These are phyloP conservation scores for Fistularia commersonii DNA, from an alignment of 2,797 vertebrate genomes.

Conservation along the genomic window DNA sequence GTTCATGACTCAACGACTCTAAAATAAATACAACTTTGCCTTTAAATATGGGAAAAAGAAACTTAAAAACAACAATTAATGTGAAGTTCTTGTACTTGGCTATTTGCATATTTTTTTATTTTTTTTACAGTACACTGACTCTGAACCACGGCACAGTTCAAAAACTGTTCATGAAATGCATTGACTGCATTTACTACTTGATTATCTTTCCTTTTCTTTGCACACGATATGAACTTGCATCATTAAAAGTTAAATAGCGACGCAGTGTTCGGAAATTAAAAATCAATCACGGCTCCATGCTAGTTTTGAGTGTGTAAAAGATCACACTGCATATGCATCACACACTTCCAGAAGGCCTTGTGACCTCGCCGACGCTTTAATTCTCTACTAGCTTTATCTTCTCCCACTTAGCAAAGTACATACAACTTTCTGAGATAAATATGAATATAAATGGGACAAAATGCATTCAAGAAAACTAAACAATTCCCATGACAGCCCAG, in stretches of 20 bases:
- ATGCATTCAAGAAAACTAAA: slow-evolving; percentile 36
- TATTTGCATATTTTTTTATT: too few species aligned
- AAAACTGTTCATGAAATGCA: too few species aligned
- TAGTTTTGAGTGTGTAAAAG: neutral
- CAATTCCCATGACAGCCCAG: slow-evolving; percentile 32
- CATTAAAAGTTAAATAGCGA: slow-evolving; percentile 29
- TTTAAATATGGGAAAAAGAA: too few species aligned
- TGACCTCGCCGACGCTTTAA: slow-evolving; percentile 31
- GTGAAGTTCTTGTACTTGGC: too few species aligned
- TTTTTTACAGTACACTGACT: too few species aligned
- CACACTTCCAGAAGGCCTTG: slow-evolving; percentile 7
- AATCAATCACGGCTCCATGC: slow-evolving; percentile 21
- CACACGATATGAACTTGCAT: slow-evolving; percentile 4
- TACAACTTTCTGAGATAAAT: slow-evolving; percentile 31
- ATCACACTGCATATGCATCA: neutral
- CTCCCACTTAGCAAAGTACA: neutral
- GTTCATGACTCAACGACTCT: too few species aligned
- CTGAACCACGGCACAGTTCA: too few species aligned
- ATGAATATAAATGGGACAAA: slow-evolving; percentile 49
- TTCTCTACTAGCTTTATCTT: slow-evolving; percentile 13
- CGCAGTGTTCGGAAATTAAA: slow-evolving; percentile 19
- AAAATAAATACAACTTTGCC: too few species aligned
- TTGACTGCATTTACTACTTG: too few species aligned
- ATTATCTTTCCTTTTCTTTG: too few species aligned
- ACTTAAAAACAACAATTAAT: too few species aligned